phyloP scores from a whole-genome alignment of 2,888 invertebrate genomes.

The Lycia hirtaria region DNA sequence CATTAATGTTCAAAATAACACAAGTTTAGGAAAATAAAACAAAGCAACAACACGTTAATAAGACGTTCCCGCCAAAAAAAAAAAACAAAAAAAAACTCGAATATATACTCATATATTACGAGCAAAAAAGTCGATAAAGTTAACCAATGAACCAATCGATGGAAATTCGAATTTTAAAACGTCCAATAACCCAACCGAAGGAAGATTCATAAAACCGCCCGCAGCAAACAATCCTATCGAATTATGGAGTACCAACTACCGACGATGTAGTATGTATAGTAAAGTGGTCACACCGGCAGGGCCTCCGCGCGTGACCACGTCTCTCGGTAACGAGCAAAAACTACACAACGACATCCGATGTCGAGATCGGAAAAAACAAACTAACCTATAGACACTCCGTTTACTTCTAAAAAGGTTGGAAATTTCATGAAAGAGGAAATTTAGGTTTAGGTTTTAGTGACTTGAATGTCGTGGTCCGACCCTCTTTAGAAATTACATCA shows the following conservation, averaged over 20 bases:
- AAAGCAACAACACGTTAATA: too few relatives aligned
- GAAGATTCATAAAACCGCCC: conserved; percentile 22
- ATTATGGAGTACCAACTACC: conserved; percentile 29
- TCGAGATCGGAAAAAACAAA: conserved; percentile 52
- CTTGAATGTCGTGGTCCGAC: too few relatives aligned
- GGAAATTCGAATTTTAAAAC: conserved; percentile 7
- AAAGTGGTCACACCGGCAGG: conserved; percentile 60
- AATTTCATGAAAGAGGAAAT: conserved; percentile 16
- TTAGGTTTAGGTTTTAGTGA: background rate
- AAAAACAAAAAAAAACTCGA: too few relatives aligned
- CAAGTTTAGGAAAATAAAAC: too few relatives aligned
- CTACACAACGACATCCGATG: conserved; percentile 66
- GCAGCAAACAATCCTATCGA: conserved; percentile 38
- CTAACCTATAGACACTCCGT: conserved; percentile 39
- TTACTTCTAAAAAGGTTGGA: conserved; percentile 28
- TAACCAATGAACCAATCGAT: conserved; percentile 17
- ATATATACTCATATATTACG: background rate
- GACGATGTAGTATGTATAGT: conserved; percentile 31
- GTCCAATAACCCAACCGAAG: conserved; percentile 22
- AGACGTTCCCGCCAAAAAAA: too few relatives aligned
- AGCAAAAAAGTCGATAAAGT: conserved; percentile 13
- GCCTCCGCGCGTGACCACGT: conserved; percentile 75
- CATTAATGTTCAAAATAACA: too few relatives aligned
- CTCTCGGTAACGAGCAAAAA: conserved; percentile 80
- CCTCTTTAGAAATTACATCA: conserved; percentile 9